Evolutionary conservation across 2,797 vertebrate genomes (phyloP).

Genomic region (Oophaga sylvatica): DNA sequence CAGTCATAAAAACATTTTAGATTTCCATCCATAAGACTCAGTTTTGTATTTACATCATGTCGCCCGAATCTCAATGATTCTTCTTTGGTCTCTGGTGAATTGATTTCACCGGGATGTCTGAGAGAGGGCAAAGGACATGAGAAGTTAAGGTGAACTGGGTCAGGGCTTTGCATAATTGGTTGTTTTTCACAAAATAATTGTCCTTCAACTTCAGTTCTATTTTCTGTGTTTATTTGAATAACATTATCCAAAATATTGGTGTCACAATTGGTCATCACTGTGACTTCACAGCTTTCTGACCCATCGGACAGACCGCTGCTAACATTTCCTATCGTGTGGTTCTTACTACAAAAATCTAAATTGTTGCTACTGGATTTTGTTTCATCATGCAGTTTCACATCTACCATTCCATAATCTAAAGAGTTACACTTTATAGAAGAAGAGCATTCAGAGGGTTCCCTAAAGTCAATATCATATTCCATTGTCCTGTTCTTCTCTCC

Average conservation of each 20-base stretch:
- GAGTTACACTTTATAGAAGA: slow-evolving; percentile 64
- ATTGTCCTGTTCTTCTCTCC: slow-evolving; percentile 57
- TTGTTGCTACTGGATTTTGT: slow-evolving; percentile 71
- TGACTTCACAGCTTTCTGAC: slow-evolving; percentile 61
- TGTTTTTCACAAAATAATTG: slow-evolving; percentile 69
- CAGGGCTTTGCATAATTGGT: slow-evolving; percentile 70
- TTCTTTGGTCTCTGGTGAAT: slow-evolving; percentile 78
- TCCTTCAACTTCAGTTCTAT: slow-evolving; percentile 68
- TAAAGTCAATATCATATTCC: slow-evolving; percentile 64
- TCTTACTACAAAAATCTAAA: slow-evolving; percentile 67
- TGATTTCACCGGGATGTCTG: slow-evolving; percentile 68
- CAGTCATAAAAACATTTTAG: slow-evolving; percentile 66
- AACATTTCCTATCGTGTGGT: slow-evolving; percentile 64
- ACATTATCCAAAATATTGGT: slow-evolving; percentile 70
- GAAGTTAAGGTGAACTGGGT: slow-evolving; percentile 72
- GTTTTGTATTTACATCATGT: slow-evolving; percentile 66
- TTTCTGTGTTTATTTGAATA: slow-evolving; percentile 65
- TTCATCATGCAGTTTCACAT: slow-evolving; percentile 80
- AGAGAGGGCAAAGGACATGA: slow-evolving; percentile 72
- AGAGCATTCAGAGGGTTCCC: slow-evolving; percentile 62
- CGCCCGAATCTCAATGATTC: slow-evolving; percentile 63
- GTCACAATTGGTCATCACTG: slow-evolving; percentile 63
- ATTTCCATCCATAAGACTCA: slow-evolving; percentile 64
- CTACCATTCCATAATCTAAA: slow-evolving; percentile 63
- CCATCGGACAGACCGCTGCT: slow-evolving; percentile 63